Base-by-base conservation (phyloP, 2,888 invertebrate species). In the Pediacus dermestoides region DNA sequence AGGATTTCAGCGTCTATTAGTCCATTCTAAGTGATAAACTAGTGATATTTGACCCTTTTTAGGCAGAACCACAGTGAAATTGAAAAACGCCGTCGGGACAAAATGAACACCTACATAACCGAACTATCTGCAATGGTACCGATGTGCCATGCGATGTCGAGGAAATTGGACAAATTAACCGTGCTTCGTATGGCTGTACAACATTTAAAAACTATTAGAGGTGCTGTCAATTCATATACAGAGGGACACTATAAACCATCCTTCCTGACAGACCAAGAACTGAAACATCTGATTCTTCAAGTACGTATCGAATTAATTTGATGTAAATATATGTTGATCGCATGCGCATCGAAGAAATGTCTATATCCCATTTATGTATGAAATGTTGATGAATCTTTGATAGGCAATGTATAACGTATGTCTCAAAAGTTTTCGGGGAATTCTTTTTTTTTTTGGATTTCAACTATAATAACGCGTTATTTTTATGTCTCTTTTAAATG, bases 1-100 rank as follows among this genome's bases (percentile, higher is more conserved):
- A n/a, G n/a, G n/a, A n/a, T n/a, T n/a, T n/a, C n/a, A n/a, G n/a
- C n/a, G n/a, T n/a, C n/a, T n/a, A n/a, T n/a, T n/a, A n/a, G n/a
- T n/a, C n/a, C n/a, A n/a, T n/a, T n/a, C n/a, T n/a, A n/a, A n/a
- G n/a, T n/a, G n/a, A n/a, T n/a, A n/a, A n/a, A n/a, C n/a, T n/a
- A n/a, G n/a, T n/a, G n/a, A n/a, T n/a, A n/a, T n/a, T n/a, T n/a
- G n/a, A n/a, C n/a, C n/a, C 4, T 21, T 12, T 35, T 6, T 67
- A 92, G 92, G 59, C 93, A 93, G 70, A 94, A 93, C 70, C 95
- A 95, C 72, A 93, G 93, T 68, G 93, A 94, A 72, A 94, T 95
- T 44, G 94, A 95, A 71, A 95, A 95, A 67, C 75, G 94, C 0
- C 77, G 95, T 1, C 77, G 95, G 16, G 93, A 95, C 68, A 95